A percentile compares a stretch with the other conserved stretches of the same genome.
phyloP scores from a whole-genome alignment of 2,888 invertebrate genomes.

The Sarcophaga subvicina region DNA sequence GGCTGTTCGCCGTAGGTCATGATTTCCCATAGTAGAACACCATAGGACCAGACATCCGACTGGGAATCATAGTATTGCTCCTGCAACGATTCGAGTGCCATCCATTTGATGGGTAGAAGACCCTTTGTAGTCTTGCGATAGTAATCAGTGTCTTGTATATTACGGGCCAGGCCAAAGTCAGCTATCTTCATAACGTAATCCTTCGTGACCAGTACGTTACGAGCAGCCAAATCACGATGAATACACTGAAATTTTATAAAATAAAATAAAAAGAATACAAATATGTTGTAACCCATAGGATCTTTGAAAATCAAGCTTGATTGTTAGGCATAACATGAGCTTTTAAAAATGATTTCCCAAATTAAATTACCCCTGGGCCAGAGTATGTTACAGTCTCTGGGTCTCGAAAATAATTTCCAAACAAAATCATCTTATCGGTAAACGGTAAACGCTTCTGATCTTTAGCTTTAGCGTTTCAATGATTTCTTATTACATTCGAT shows the following conservation, averaged over 20 bases:
- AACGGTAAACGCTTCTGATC: too few relatives aligned
- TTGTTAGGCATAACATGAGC: too few relatives aligned
- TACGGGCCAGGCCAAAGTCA: constrained; percentile 98
- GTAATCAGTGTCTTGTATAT: constrained; percentile 96
- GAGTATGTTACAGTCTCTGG: too few relatives aligned
- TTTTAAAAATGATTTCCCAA: too few relatives aligned
- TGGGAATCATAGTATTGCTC: constrained; percentile 96
- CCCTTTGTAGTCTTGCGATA: constrained; percentile 98
- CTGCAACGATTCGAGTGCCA: constrained; percentile 99
- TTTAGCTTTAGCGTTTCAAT: too few relatives aligned
- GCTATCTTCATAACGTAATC: constrained; percentile 98
- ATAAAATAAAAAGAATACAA: not conserved
- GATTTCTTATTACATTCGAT: too few relatives aligned
- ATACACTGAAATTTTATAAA: constrained; percentile 88
- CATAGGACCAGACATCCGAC: constrained; percentile 98
- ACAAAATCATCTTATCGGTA: too few relatives aligned
- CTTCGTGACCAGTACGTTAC: constrained; percentile 97
- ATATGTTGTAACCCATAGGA: too few relatives aligned
- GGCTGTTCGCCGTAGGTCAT: constrained; percentile 99
- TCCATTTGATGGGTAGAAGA: constrained; percentile 98
- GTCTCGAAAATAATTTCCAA: too few relatives aligned
- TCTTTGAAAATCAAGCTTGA: too few relatives aligned
- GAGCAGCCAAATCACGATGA: constrained; percentile 97
- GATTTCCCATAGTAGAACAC: constrained; percentile 98
- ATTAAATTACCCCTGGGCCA: too few relatives aligned